Evolutionary conservation across 37 sponge, comb jelly and placozoan genomes (phyloP).

Genomic region (Dysidea cf. avara): DNA sequence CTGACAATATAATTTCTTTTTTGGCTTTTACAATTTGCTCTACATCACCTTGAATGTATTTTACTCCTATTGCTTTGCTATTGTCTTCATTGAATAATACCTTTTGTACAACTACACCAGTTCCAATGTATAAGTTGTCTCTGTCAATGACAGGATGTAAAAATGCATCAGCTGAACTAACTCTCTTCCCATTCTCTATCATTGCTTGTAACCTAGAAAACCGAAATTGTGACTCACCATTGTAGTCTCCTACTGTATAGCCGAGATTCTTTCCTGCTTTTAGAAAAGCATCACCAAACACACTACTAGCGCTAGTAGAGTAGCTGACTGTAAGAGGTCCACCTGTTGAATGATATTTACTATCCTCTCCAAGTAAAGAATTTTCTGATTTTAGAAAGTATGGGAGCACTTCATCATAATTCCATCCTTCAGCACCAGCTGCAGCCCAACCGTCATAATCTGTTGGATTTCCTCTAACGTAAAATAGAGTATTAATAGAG

Average conservation of each 20-base stretch:
- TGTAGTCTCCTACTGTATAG: conserved; percentile 53
- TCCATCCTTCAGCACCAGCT: conserved; percentile 84
- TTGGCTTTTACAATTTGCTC: conserved; percentile 28
- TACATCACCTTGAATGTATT: conserved; percentile 41
- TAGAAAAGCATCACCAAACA: conserved; percentile 48
- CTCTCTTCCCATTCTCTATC: conserved; percentile 53
- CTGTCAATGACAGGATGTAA: conserved; percentile 62
- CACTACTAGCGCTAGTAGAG: conserved; percentile 24
- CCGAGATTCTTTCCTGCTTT: conserved; percentile 69
- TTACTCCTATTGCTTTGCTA: not conserved
- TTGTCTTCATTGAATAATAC: conserved; percentile 44
- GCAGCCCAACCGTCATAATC: conserved; percentile 83
- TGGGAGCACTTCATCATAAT: conserved; percentile 72
- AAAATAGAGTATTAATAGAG: conserved; percentile 78
- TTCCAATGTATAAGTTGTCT: conserved; percentile 61
- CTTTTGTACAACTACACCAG: conserved; percentile 33
- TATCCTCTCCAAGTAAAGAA: conserved; percentile 46
- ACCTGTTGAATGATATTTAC: conserved; percentile 50
- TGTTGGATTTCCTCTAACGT: conserved; percentile 66
- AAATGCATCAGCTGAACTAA: conserved; percentile 63
- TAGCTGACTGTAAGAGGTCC: conserved; percentile 70
- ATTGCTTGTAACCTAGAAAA: conserved; percentile 51
- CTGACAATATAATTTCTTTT: conserved; percentile 75
- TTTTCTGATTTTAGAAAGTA: conserved; percentile 85
- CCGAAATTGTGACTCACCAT: conserved; percentile 70